These are phyloP conservation scores for Trichogramma dendrolimi DNA, from an alignment of 2,888 invertebrate genomes.

Conservation along the genomic window DNA sequence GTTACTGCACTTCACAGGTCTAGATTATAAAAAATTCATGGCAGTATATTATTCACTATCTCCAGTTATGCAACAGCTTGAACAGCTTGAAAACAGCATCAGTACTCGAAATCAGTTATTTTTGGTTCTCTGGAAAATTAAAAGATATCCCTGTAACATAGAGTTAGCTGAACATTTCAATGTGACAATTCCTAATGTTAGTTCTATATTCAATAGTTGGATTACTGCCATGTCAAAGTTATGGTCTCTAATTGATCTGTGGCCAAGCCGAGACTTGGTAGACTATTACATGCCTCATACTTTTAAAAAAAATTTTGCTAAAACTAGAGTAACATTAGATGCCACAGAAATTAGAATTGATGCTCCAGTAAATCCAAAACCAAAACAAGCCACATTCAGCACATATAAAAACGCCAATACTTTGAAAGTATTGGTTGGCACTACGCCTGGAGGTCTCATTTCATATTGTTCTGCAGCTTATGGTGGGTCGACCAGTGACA, in stretches of 20 bases:
- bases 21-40: constrained; percentile 14
- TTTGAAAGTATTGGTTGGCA: too few species aligned
- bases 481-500: too few species aligned
- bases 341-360: not conserved
- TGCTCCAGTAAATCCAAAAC: not conserved
- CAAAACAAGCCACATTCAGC: too few species aligned
- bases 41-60: constrained; percentile 9
- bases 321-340: not conserved
- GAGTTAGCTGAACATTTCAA: constrained; percentile 8
- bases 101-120: constrained; percentile 5
- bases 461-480: too few species aligned
- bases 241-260: constrained; percentile 8
- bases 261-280: constrained; percentile 8
- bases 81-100: not conserved
- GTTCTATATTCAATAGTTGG: constrained; percentile 9
- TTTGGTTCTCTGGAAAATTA: constrained; percentile 8
- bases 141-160: constrained; percentile 1
- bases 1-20: constrained; percentile 8
- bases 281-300: constrained; percentile 8
- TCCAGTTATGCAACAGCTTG: constrained; percentile 4
- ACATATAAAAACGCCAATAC: too few species aligned
- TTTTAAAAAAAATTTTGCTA: constrained; percentile 6
- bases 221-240: constrained; percentile 10
- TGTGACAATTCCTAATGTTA: not conserved
- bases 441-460: too few species aligned